A percentile compares a stretch with the other conserved stretches of the same genome.
Conservation (phyloP, 2,113 vertebrate genomes). For the Empidonax alnorum region DNA sequence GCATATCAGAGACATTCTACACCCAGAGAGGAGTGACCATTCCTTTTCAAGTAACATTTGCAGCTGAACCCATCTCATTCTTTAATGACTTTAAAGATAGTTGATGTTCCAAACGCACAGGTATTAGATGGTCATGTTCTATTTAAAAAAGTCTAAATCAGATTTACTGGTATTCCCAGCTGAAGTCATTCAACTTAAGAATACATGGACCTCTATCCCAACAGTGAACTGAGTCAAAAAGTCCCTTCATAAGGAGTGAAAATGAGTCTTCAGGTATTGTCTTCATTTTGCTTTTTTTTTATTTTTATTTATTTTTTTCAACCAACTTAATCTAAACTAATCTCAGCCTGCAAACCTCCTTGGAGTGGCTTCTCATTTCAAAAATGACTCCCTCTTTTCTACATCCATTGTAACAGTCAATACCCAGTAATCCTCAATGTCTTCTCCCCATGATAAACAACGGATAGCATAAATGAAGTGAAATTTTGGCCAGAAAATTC, state of each 20-base stretch:
- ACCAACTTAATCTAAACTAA: background rate
- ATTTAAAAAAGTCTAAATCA: background rate
- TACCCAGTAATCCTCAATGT: background rate
- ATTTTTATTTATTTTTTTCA: background rate
- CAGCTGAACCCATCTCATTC: background rate
- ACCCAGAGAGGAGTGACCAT: background rate
- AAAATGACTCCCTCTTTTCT: background rate
- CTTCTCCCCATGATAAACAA: background rate
- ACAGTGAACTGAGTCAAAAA: background rate
- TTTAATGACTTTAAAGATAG: background rate
- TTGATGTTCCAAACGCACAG: background rate
- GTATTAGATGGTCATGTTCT: background rate
- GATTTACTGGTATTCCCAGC: background rate
- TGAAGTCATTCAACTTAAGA: background rate
- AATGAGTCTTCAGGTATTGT: background rate
- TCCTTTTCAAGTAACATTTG: slow-evolving; percentile 16
- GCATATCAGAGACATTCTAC: background rate
- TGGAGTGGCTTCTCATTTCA: background rate
- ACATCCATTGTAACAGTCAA: background rate
- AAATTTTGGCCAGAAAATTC: background rate
- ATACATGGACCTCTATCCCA: background rate
- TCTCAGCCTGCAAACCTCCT: background rate
- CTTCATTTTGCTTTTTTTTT: background rate
- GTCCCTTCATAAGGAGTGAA: background rate
- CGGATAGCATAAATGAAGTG: background rate